phyloP scores from a whole-genome alignment of 2,113 vertebrate species.

The Clinocottus analis region DNA sequence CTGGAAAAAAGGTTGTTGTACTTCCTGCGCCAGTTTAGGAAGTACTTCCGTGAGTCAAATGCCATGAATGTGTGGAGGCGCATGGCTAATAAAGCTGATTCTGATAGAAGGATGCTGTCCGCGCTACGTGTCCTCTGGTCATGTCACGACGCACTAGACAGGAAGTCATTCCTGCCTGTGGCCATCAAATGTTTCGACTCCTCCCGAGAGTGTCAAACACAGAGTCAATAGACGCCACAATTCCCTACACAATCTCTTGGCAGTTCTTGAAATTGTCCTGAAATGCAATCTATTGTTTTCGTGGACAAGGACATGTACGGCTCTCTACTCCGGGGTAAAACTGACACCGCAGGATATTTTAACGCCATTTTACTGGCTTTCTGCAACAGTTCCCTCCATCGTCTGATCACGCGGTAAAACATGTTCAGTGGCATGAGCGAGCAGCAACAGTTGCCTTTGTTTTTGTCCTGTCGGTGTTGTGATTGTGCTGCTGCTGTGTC shows the following conservation, averaged over 20 bases:
- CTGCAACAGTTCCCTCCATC: neutral
- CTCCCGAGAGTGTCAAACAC: neutral
- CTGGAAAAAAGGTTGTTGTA: too few relatives aligned
- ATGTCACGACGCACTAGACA: neutral
- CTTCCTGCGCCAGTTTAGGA: too few relatives aligned
- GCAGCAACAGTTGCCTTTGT: conserved; percentile 12
- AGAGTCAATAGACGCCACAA: too few relatives aligned
- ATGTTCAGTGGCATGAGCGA: neutral
- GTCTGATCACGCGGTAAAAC: too few relatives aligned
- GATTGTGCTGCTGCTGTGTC: conserved; percentile 23
- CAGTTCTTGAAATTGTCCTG: neutral
- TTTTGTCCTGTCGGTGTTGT: neutral
- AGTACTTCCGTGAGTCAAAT: too few relatives aligned
- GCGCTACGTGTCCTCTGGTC: too few relatives aligned
- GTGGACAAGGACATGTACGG: neutral
- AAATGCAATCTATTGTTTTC: neutral
- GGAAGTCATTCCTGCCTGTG: neutral
- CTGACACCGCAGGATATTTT: neutral
- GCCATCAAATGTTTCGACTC: neutral
- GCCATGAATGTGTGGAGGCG: too few relatives aligned
- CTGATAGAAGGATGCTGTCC: too few relatives aligned
- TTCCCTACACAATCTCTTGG: neutral
- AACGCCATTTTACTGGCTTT: neutral
- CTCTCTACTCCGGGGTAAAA: neutral
- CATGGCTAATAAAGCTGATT: too few relatives aligned